phyloP scores from a whole-genome alignment of 2,113 vertebrate species.

The Chlamydotis undulata region DNA sequence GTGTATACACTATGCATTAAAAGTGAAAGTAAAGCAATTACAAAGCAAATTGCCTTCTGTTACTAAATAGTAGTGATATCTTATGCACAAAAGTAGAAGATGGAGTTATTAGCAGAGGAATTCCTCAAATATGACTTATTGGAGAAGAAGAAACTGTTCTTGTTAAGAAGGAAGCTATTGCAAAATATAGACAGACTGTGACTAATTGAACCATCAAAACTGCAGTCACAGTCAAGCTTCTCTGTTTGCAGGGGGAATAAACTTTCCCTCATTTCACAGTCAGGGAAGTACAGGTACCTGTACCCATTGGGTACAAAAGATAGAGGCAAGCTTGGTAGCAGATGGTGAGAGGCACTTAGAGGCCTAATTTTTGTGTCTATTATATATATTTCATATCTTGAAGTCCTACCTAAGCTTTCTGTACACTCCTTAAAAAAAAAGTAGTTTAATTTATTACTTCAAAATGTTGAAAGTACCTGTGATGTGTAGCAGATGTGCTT shows the following conservation, averaged over 20 bases:
- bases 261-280: neutral
- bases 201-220: neutral
- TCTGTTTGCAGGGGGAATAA: neutral
- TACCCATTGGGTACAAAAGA: neutral
- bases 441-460: neutral
- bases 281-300: neutral
- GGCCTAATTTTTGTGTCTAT: fast-evolving
- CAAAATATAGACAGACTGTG: neutral
- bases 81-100: neutral
- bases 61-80: neutral
- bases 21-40: neutral
- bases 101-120: neutral
- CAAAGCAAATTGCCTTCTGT: neutral
- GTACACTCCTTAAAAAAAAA: neutral
- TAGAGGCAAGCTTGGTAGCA: neutral
- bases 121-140: neutral
- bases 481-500: neutral
- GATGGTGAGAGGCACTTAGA: neutral
- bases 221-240: neutral
- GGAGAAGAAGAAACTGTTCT: neutral
- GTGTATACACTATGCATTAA: neutral
- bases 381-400: neutral
- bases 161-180: neutral
- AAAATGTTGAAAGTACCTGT: neutral
- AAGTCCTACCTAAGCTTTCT: neutral